Conservation (phyloP, 2,888 invertebrate genomes). For the Nephrocerus scutellatus region DNA sequence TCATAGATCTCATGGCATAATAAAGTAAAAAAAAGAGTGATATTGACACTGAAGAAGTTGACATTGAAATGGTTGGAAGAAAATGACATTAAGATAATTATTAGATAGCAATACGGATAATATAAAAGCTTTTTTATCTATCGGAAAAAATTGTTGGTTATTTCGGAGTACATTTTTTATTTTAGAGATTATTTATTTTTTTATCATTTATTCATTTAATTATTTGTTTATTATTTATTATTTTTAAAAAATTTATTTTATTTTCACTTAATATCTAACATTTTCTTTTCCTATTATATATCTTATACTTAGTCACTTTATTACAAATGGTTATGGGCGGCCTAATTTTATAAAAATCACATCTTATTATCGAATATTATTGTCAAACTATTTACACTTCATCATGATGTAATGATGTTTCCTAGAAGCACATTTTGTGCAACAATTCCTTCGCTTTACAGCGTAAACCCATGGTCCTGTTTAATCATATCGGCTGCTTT, state of each 20-base stretch:
- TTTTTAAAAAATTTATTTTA: neutral
- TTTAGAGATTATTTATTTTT: neutral
- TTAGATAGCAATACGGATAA: too few species aligned
- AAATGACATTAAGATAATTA: too few species aligned
- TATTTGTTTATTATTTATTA: neutral
- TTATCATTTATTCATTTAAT: neutral
- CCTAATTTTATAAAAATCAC: too few species aligned
- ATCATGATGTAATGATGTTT: neutral
- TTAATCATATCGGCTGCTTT: constrained; percentile 54
- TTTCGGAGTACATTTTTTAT: neutral
- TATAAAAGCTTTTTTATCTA: neutral
- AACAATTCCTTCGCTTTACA: too few species aligned
- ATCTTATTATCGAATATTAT: neutral
- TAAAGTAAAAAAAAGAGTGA: too few species aligned
- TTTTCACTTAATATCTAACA: neutral
- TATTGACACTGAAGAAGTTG: too few species aligned
- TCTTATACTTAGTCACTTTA: neutral
- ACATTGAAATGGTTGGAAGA: too few species aligned
- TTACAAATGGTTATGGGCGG: neutral
- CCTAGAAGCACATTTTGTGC: too few species aligned
- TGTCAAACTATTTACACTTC: neutral
- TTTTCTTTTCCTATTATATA: neutral
- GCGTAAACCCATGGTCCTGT: constrained; percentile 46
- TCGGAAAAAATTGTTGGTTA: neutral
- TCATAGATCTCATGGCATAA: too few species aligned